phyloP scores from a whole-genome alignment of 2,797 vertebrate genomes.

The Eulemur rubriventer region DNA sequence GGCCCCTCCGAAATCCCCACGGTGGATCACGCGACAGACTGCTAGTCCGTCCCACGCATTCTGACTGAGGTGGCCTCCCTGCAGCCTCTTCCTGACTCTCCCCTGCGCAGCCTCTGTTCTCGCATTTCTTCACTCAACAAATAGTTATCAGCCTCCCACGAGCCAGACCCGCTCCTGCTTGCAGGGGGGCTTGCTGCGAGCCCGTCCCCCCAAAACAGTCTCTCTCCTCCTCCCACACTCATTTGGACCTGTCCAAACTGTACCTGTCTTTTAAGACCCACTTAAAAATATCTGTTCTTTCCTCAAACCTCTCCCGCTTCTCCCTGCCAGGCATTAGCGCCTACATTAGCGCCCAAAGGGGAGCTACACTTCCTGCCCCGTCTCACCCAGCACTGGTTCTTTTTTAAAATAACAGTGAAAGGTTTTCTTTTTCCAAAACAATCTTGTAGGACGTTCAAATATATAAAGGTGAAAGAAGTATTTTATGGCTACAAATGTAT shows the following conservation, averaged over 20 bases:
- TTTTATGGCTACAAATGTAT: background rate
- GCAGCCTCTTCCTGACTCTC: background rate
- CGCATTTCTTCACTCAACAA: background rate
- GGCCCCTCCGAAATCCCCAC: background rate
- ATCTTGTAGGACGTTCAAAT: background rate
- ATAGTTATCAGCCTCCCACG: background rate
- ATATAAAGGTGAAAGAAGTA: background rate
- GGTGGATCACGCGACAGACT: rapidly evolving
- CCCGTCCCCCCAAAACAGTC: background rate
- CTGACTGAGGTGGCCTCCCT: background rate
- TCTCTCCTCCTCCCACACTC: background rate
- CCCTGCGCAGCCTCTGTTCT: background rate
- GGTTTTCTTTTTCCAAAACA: background rate
- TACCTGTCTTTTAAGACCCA: background rate
- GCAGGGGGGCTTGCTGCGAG: background rate
- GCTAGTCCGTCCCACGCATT: background rate
- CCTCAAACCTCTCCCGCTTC: background rate
- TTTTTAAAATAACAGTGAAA: background rate
- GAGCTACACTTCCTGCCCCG: background rate
- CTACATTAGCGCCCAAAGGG: background rate
- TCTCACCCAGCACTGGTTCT: background rate
- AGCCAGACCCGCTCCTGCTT: background rate
- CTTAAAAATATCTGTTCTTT: background rate
- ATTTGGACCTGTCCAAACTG: background rate
- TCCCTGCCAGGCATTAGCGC: background rate